A percentile compares a stretch with the other conserved stretches of the same genome.
Evolutionary conservation across 2,888 invertebrate species (phyloP).

Genomic region (Cosmorhoe ocellata): DNA sequence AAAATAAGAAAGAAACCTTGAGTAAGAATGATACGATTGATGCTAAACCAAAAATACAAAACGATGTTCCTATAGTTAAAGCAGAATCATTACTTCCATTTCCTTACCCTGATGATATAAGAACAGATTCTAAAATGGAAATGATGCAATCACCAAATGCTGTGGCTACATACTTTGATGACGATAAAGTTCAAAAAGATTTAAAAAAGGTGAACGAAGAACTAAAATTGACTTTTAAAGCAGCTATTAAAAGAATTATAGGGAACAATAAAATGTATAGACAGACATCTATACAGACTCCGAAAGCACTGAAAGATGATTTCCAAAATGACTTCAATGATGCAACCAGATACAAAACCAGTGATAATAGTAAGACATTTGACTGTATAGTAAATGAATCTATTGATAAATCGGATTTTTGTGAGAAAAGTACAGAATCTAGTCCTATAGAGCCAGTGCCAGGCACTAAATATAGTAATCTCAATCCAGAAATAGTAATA

Average conservation of each 20-base stretch:
- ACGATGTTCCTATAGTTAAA: conserved; percentile 52
- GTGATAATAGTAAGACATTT: conserved; percentile 5
- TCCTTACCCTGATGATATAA: conserved; percentile 59
- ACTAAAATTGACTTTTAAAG: conserved; percentile 63
- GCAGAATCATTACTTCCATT: conserved; percentile 61
- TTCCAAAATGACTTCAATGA: conserved; percentile 22
- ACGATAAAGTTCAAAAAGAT: conserved; percentile 56
- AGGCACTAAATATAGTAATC: background rate
- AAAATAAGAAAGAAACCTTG: conserved; percentile 6
- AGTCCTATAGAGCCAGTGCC: background rate
- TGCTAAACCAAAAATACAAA: conserved; percentile 20
- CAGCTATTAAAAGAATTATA: conserved; percentile 66
- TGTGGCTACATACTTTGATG: conserved; percentile 20
- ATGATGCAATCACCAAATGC: conserved; percentile 33
- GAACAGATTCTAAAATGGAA: conserved; percentile 35
- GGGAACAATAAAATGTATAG: conserved; percentile 44
- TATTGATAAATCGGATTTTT: conserved; percentile 1
- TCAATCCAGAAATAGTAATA: conserved; percentile 1
- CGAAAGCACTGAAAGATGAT: conserved; percentile 30
- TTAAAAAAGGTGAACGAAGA: conserved; percentile 67
- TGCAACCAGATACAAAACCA: conserved; percentile 6
- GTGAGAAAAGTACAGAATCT: conserved; percentile 5
- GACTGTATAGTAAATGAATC: background rate
- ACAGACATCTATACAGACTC: conserved; percentile 14
- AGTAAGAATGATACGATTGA: conserved; percentile 13